A percentile compares a stretch with the other conserved stretches of the same genome.
Conservation (phyloP, 2,797 vertebrate genomes). For the Sternotherus odoratus region DNA sequence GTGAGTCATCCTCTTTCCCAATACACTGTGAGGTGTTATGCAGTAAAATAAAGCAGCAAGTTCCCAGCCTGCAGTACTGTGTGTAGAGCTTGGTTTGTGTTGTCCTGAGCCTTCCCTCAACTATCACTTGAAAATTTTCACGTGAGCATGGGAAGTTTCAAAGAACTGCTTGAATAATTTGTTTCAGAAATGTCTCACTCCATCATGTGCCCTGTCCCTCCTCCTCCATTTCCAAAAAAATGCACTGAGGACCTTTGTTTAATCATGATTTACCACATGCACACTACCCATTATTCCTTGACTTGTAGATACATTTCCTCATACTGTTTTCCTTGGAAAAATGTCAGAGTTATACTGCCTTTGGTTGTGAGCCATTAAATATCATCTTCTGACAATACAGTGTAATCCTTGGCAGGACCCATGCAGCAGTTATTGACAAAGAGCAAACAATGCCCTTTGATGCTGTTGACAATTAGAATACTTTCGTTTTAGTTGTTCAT, state of each 20-base stretch:
- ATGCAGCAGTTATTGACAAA: conserved; percentile 32
- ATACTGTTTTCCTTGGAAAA: not conserved
- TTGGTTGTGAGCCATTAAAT: not conserved
- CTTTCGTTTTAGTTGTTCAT: conserved; percentile 60
- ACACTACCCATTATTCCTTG: not conserved
- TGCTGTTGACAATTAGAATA: conserved; percentile 36
- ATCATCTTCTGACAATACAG: not conserved
- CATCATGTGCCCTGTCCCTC: not conserved
- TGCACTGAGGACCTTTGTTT: not conserved
- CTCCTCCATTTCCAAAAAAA: not conserved
- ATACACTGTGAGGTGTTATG: too few species aligned
- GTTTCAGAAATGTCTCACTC: not conserved
- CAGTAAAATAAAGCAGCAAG: too few species aligned
- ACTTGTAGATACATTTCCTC: not conserved
- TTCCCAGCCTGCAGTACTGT: too few species aligned
- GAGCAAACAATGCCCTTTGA: conserved; percentile 54
- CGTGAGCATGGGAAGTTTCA: not conserved
- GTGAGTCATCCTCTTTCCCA: too few species aligned
- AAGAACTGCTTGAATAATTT: not conserved
- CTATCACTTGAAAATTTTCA: not conserved
- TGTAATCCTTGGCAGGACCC: not conserved
- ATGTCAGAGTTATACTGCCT: not conserved
- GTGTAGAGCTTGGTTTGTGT: too few species aligned
- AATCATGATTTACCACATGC: not conserved
- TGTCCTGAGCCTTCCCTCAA: too few species aligned